These are phyloP conservation scores for Myxocyprinus asiaticus DNA, from an alignment of 2,113 vertebrate species.

Conservation along the genomic window DNA sequence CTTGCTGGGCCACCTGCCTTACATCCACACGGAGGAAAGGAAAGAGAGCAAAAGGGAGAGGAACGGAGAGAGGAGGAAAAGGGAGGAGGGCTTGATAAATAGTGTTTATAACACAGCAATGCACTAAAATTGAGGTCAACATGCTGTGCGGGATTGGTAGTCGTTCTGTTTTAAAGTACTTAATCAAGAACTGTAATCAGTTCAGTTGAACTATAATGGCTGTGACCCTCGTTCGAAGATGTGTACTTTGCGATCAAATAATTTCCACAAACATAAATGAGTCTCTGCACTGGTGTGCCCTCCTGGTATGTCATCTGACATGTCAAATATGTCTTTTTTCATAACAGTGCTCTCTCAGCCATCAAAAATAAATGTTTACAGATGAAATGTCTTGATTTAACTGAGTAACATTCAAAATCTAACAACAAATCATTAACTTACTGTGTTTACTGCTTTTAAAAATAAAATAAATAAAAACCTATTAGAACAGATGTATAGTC, in stretches of 20 bases:
- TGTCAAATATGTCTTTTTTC: not conserved
- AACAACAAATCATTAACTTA: not conserved
- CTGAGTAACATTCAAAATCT: not conserved
- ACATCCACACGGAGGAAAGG: not conserved
- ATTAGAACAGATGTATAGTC: no score
- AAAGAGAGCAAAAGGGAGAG: not conserved
- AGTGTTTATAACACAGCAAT: constrained; percentile 4
- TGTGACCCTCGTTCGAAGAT: not conserved
- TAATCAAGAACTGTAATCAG: constrained; percentile 10
- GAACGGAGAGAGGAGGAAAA: no score
- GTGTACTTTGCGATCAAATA: not conserved
- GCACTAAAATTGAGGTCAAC: constrained; percentile 38
- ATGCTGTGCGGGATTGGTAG: not conserved
- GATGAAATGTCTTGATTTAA: not conserved
- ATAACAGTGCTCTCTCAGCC: not conserved
- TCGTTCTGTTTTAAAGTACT: not conserved
- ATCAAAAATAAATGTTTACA: not conserved
- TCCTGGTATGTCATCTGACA: not conserved
- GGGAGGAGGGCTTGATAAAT: constrained; percentile 31
- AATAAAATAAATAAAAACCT: not conserved
- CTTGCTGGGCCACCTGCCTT: constrained; percentile 29
- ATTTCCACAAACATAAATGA: not conserved
- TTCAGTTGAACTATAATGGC: not conserved
- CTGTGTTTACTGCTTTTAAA: no score
- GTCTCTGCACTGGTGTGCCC: not conserved